These are phyloP conservation scores for Megalurothrips usitatus DNA, from an alignment of 2,888 invertebrate species.

Conservation along the genomic window DNA sequence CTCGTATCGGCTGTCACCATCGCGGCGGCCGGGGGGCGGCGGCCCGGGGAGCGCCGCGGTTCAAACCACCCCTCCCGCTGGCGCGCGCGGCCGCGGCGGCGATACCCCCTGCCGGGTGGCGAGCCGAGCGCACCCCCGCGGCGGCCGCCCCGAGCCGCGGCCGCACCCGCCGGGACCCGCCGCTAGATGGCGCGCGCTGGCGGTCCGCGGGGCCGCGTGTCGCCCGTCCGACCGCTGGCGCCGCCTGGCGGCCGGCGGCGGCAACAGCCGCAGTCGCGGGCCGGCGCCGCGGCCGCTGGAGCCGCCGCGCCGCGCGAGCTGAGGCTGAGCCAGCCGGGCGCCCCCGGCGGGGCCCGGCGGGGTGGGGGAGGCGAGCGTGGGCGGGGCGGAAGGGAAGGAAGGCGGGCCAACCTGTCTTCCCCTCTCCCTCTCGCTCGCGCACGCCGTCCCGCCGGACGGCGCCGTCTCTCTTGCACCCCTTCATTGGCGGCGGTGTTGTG, in stretches of 20 bases:
- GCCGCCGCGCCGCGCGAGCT: neutral
- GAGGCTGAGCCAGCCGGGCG: no score
- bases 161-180: neutral
- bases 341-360: no score
- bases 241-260: neutral
- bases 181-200: neutral
- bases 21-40: neutral
- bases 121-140: no score
- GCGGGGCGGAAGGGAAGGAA: neutral
- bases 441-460: neutral
- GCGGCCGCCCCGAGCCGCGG: no score
- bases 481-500: no score
- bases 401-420: neutral
- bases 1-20: no score
- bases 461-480: neutral
- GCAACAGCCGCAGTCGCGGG: neutral
- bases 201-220: neutral
- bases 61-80: neutral
- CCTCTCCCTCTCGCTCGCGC: neutral
- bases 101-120: neutral
- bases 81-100: neutral
- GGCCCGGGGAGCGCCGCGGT: neutral
- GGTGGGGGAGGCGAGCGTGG: neutral
- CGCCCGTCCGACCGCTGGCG: neutral
- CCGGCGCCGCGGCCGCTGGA: neutral